Conservation (phyloP, 2,888 invertebrate species). For the Malacosoma neustria region DNA sequence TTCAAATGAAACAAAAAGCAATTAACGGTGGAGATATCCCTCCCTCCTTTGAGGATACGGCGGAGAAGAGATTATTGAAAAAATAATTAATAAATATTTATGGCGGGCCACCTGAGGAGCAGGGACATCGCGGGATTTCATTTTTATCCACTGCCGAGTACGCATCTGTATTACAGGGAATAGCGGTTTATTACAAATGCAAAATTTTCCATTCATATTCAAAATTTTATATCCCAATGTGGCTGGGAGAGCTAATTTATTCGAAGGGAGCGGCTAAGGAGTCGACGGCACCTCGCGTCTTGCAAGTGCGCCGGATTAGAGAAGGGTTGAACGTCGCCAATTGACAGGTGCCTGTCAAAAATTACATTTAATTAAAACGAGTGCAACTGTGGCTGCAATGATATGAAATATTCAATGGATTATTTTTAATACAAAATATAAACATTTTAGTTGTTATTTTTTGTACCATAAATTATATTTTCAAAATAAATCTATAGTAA, state of each 20-base stretch:
- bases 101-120: conserved; percentile 69
- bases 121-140: conserved; percentile 41
- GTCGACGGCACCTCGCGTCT: conserved; percentile 61
- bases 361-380: conserved; percentile 71
- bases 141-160: conserved; percentile 61
- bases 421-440: too few relatives aligned
- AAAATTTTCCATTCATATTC: conserved; percentile 93
- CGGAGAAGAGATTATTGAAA: conserved; percentile 72
- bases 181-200: conserved; percentile 88
- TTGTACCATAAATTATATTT: too few relatives aligned
- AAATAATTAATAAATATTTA: conserved; percentile 76
- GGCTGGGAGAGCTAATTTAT: conserved; percentile 84
- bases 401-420: too few relatives aligned
- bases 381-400: conserved; percentile 34
- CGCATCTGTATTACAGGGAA: conserved; percentile 65
- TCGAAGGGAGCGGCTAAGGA: conserved; percentile 72
- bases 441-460: too few relatives aligned
- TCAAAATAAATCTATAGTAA: too few relatives aligned
- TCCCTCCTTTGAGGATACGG: conserved; percentile 61
- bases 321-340: conserved; percentile 68
- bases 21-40: conserved; percentile 70
- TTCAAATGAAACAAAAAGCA: conserved; percentile 75
- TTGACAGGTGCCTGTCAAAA: conserved; percentile 75
- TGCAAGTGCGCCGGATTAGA: conserved; percentile 68
- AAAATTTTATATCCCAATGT: conserved; percentile 90